Evolutionary conservation across 2,888 invertebrate genomes (phyloP), one percentile per base, ranked within the genome.

Genomic region (Lepidocyrtinus sp.): DNA sequence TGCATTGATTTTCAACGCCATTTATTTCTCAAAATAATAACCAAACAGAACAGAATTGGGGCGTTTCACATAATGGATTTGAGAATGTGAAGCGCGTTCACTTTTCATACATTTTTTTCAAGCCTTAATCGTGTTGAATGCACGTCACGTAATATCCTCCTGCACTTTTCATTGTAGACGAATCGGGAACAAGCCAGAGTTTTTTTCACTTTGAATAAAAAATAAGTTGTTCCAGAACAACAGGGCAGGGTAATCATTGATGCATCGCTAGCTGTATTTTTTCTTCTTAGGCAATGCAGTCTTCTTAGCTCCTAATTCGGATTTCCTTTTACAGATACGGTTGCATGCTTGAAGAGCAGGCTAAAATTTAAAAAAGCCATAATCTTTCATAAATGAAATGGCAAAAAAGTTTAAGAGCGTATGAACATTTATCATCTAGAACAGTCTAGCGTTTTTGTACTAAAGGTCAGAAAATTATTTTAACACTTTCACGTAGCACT

Each of bases 401-500:
- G 50, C 15, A 50, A 50, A 50, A 36, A 50, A 50, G 17, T 17
- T 50, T n/a, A 50, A 50, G 17, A 50, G 50, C n/a, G 50, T n/a
- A 50, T n/a, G 50, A 50, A 50, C 50, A 50, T 50, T 50, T 50
- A 50, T 50, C 50, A 50, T 50, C 50, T 50, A 50, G 5, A 50
- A 50, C 12, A 50, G 50, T 50, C 50, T n/a, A 50, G 50, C 50
- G 50, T 50, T 50, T 2, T 2, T 50, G 12, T 50, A 50, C 50
- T 17, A n/a, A 50, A 50, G 50, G 50, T 50, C 50, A 50, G 17
- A 50, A 36, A 50, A 50, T 50, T 50, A 50, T 50, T 50, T 50
- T 50, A 50, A 50, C 50, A 50, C 50, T 50, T 50, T 50, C 50
- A 50, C 50, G 50, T 50, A 50, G 50, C 50, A 50, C 50, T 50